Evolutionary conservation across 2,888 invertebrate species (phyloP).

Genomic region (Empis livida): DNA sequence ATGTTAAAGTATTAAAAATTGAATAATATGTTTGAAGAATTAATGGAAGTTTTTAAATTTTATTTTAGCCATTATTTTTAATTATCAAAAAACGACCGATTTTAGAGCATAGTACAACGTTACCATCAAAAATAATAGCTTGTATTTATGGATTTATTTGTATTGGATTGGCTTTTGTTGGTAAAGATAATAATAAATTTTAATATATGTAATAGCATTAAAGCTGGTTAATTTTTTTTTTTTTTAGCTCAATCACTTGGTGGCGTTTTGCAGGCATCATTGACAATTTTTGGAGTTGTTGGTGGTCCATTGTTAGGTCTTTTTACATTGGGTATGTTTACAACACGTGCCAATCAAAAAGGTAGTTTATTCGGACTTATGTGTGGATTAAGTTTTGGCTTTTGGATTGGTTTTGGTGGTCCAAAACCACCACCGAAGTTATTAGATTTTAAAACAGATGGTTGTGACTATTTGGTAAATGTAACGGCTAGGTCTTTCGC

Average conservation of each 20-base stretch:
- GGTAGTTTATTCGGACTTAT: slow-evolving; percentile 56
- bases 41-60: no score
- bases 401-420: slow-evolving; percentile 78
- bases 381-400: slow-evolving; percentile 49
- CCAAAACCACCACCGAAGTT: slow-evolving; percentile 49
- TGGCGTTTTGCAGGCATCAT: slow-evolving; percentile 73
- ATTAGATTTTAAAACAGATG: slow-evolving; percentile 45
- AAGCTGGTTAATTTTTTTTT: not conserved
- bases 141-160: slow-evolving; percentile 61
- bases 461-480: slow-evolving; percentile 34
- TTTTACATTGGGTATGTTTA: slow-evolving; percentile 76
- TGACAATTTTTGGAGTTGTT: slow-evolving; percentile 76
- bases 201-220: slow-evolving; percentile 31
- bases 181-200: slow-evolving; percentile 36
- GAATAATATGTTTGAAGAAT: not conserved
- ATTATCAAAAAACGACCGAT: slow-evolving; percentile 29
- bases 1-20: slow-evolving; percentile 42
- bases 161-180: slow-evolving; percentile 68
- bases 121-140: slow-evolving; percentile 54
- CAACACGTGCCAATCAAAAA: slow-evolving; percentile 55
- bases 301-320: slow-evolving; percentile 79
- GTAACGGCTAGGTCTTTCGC: slow-evolving; percentile 11
- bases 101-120: slow-evolving; percentile 34
- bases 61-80: slow-evolving; percentile 32
- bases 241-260: slow-evolving; percentile 60